Evolutionary conservation across 2,113 vertebrate species (phyloP), one percentile per base, ranked within the genome.

Genomic region (Prunella fulvescens): DNA sequence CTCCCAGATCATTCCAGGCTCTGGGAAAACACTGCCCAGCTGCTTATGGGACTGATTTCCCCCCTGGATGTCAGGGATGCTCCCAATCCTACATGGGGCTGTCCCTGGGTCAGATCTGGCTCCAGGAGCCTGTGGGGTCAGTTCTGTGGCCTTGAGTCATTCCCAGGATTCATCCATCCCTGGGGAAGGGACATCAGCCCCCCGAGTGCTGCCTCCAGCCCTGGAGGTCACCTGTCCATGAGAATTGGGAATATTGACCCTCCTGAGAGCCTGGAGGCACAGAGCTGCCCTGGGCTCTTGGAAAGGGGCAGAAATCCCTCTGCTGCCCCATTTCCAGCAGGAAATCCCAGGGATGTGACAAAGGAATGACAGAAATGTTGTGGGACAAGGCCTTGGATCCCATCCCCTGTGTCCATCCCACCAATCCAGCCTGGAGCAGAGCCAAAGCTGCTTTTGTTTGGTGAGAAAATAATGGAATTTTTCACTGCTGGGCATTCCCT

Each of bases 21-120:
- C 56, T 2, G 6, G 40, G 42, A 29, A 60, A 51, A 18, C 16
- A 8, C 29, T 90, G 29, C 54, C n/a, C 18, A 1, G 54, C 44
- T 20, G 40, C 47, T 84, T 13, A 20, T n/a, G 22, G 69, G 69
- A 5, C 90, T 89, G 45, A 11, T 65, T 86, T 60, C 28, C 81
- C 53, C 81, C 10, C 8, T 4, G 54, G 47, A 29, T 3, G 4
- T 19, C 50, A 39, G 48, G 9, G 64, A 9, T 69, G 66, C 20
- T 87, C 37, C 31, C 3, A 5, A 0, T n/a, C 29, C 45, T 5
- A 1, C 35, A 0, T 3, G 48, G 54, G 48, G 7, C 3, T 40
- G 14, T 6, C 13, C 31, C 56, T 22, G 37, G 61, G 28, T 11
- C 76, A 12, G 61, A 17, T 6, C 19, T 26, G 14, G 14, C 58